Evolutionary conservation across 2,797 vertebrate species (phyloP).

Genomic region (Lepus oiostolus): DNA sequence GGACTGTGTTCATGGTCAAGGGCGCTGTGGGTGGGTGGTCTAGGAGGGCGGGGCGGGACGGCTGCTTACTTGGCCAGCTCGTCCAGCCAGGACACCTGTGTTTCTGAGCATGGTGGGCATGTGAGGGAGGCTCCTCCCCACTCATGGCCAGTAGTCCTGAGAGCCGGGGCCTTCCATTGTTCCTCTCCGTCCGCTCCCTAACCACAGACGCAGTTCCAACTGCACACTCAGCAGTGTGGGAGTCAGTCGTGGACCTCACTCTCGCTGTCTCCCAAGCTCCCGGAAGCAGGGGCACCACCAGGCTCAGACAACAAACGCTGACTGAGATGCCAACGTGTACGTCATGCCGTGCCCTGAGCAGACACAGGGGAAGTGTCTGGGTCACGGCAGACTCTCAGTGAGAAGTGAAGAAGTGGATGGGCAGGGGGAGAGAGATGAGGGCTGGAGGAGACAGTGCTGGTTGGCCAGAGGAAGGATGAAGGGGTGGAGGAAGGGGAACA

Average conservation of each 20-base stretch:
- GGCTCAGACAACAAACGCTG: neutral
- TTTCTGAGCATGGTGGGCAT: neutral
- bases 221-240: neutral
- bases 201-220: neutral
- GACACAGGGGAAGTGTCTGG: neutral
- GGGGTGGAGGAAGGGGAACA: neutral
- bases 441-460: neutral
- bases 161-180: neutral
- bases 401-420: neutral
- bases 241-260: neutral
- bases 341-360: neutral
- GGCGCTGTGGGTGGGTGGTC: accelerated
- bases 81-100: neutral
- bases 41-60: neutral
- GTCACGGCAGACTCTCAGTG: neutral
- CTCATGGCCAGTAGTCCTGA: accelerated
- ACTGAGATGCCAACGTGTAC: accelerated
- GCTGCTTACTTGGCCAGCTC: neutral
- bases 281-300: no score
- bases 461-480: neutral
- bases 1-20: no score
- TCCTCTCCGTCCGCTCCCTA: neutral
- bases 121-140: neutral
- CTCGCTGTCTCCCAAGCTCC: neutral
- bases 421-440: neutral